A percentile compares a stretch with the other conserved stretches of the same genome.
Conservation (phyloP, 2,888 invertebrate species). For the Ectobius pallidus region DNA sequence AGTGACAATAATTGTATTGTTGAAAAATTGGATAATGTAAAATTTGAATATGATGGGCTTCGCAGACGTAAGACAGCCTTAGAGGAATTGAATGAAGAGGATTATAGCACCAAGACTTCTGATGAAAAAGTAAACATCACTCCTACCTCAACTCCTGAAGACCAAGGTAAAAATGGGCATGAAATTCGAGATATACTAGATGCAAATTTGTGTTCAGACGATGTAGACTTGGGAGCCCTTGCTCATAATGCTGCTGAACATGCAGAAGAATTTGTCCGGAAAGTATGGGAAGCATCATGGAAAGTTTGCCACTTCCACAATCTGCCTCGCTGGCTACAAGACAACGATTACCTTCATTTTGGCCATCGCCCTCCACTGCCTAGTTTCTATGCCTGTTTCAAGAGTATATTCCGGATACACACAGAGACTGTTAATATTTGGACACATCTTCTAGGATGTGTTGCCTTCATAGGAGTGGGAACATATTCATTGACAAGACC, state of each 20-base stretch:
- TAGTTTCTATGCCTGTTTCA: constrained; percentile 95
- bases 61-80: no score
- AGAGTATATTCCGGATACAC: constrained; percentile 96
- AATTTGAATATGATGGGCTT: no score
- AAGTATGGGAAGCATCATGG: constrained; percentile 54
- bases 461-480: constrained; percentile 81
- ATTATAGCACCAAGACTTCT: no score
- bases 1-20: no score
- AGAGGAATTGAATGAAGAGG: no score
- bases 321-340: constrained; percentile 95
- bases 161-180: no score
- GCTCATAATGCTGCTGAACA: constrained; percentile 90
- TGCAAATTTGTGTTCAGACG: constrained; percentile 82
- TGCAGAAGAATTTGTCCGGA: constrained; percentile 92
- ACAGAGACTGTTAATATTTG: constrained; percentile 99
- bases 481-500: constrained; percentile 89
- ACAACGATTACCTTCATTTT: constrained; percentile 95
- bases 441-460: constrained; percentile 93
- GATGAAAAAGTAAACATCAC: no score
- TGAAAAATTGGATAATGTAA: no score
- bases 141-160: no score
- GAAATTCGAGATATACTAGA: constrained; percentile 83
- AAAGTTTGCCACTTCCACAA: constrained; percentile 89
- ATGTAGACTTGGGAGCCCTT: constrained; percentile 81
- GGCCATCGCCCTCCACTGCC: constrained; percentile 97